A percentile compares a stretch with the other conserved stretches of the same genome.
phyloP scores from a whole-genome alignment of 2,888 invertebrate species.

The Kryphioiulus occultus region DNA sequence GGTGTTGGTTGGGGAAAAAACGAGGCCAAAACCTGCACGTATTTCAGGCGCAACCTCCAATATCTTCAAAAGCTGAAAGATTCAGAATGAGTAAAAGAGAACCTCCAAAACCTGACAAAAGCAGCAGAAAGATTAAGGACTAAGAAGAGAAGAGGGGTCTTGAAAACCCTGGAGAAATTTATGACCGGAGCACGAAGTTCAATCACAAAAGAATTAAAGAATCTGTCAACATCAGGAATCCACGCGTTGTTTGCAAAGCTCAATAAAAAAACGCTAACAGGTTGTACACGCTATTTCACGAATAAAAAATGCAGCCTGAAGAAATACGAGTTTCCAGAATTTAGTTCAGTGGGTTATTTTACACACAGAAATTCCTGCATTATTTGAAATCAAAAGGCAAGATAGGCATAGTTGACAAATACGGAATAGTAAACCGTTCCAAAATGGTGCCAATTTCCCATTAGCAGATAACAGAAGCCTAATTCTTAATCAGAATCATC shows the following conservation, averaged over 20 bases:
- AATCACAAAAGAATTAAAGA: background rate
- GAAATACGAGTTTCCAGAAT: background rate
- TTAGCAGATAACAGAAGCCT: background rate
- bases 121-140: background rate
- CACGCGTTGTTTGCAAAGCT: background rate
- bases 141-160: background rate
- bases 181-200: background rate
- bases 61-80: no score
- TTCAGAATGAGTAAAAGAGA: no score
- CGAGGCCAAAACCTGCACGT: background rate
- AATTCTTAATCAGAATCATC: no score
- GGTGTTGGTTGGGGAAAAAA: background rate
- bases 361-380: background rate
- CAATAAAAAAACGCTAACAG: background rate
- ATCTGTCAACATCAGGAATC: background rate
- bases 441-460: background rate
- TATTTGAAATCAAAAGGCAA: background rate
- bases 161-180: constrained; percentile 19
- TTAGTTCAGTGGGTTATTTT: background rate
- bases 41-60: background rate
- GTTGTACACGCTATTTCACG: background rate
- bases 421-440: background rate
- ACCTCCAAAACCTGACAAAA: background rate
- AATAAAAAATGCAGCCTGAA: background rate
- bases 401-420: background rate